phyloP scores from a whole-genome alignment of 1,140 invertebrate species.

The Drosophila athabasca region DNA sequence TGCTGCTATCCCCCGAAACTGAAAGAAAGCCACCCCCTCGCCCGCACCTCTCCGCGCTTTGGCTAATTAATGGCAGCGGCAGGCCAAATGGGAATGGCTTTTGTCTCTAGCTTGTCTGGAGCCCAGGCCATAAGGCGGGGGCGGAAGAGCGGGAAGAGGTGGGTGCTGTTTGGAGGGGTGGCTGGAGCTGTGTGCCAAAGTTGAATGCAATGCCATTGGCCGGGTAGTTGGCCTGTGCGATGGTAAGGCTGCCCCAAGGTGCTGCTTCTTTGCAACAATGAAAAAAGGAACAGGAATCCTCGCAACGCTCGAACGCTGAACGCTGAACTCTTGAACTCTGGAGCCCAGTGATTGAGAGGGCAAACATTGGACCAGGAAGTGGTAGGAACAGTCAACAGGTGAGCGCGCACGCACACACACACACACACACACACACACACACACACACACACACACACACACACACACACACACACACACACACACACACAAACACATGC shows the following conservation, averaged over 20 bases:
- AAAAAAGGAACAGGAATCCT: too few species aligned
- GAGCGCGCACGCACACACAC: constrained; percentile 8
- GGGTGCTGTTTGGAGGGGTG: background rate
- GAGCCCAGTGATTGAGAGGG: background rate
- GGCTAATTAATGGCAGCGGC: constrained; percentile 13
- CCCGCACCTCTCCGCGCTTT: background rate
- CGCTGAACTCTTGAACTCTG: too few species aligned
- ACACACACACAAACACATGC: background rate
- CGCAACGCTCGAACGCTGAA: background rate
- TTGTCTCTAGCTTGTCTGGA: constrained; percentile 31
- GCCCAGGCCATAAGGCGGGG: background rate
- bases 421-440: background rate
- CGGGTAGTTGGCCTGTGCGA: constrained; percentile 34
- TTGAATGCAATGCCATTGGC: constrained; percentile 26
- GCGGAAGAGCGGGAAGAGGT: background rate
- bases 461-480: background rate
- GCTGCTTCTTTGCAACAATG: too few species aligned
- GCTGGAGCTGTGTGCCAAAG: constrained; percentile 18
- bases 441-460: background rate
- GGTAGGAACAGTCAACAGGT: constrained; percentile 38
- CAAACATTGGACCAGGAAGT: too few species aligned
- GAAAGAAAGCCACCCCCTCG: too few species aligned
- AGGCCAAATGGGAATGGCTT: constrained; percentile 23
- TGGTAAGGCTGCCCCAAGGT: constrained; percentile 30
- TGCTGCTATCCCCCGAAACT: too few species aligned